Evolutionary conservation across 2,113 vertebrate genomes (phyloP), one percentile per base, ranked within the genome.

Genomic region (Paralichthys olivaceus): DNA sequence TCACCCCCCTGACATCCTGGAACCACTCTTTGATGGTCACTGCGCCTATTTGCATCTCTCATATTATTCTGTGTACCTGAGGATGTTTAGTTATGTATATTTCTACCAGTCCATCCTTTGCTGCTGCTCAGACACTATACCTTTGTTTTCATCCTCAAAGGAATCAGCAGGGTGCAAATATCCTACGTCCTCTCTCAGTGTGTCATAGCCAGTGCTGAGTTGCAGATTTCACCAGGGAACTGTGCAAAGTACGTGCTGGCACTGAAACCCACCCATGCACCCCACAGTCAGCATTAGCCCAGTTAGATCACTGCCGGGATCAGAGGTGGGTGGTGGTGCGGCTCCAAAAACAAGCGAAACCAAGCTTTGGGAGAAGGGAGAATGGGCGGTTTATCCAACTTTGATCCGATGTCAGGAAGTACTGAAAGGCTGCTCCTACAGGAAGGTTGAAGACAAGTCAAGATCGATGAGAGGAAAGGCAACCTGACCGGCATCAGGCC

Each of bases 61-160:
- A 83, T 69, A 78, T 82, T 86, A 84, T 69, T 87, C 72, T 81
- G 69, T 75, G 53, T 86, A 90, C 83, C 75, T 85, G 69, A 86
- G 69, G 77, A 90, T 87, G 80, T 89, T 87, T 85, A 79, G 79
- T 77, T 90, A 81, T 87, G 81, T 83, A 89, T 84, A 88, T 84
- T 85, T 88, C 59, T 78, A 40, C 61, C 59, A 25, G 28, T 51
- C 47, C 4, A 0, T 58, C 29, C 58, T 47, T 67, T 5, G 9
- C 59, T 22, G 56, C 53, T 26, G 23, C 79, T 49, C 62, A 79
- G 60, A 79, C 66, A 84, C 37, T 40, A 54, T 26, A 17, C 0
- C 54, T 54, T 83, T 80, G 77, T 86, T 75, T 76, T 84, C 65
- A 17, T 57, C 83, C 77, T 86, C 76, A 72, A 70, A 75, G 72